A percentile compares a stretch with the other conserved stretches of the same genome.
Conservation (phyloP, 2,113 vertebrate species). For the Panthera leo region DNA sequence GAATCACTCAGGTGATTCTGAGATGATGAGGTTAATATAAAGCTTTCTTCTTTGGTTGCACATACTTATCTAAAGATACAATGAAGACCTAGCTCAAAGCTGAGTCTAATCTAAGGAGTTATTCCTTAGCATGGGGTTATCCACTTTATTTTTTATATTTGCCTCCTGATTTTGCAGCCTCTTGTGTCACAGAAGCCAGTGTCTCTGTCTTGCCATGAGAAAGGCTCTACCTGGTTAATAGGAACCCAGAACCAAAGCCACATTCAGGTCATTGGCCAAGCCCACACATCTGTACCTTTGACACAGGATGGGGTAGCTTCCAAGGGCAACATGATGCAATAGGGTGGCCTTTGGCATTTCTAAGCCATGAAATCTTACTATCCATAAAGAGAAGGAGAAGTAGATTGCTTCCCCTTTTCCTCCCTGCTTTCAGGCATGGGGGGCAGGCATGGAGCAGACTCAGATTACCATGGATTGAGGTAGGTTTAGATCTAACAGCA, state of each 20-base stretch:
- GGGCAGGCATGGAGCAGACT: too few relatives aligned
- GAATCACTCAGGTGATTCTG: not conserved
- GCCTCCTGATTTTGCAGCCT: not conserved
- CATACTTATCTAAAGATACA: not conserved
- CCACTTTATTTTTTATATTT: not conserved
- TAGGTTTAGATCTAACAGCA: not conserved
- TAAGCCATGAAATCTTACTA: not conserved
- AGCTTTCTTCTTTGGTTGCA: not conserved
- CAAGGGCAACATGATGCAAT: fast-evolving
- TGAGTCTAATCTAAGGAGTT: not conserved
- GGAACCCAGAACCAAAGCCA: not conserved
- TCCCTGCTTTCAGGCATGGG: not conserved
- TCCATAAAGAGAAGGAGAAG: not conserved
- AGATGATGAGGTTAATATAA: not conserved
- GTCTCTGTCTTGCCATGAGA: not conserved
- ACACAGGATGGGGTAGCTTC: not conserved
- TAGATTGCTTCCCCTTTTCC: not conserved
- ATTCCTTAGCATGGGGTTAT: not conserved
- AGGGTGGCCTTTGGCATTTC: not conserved
- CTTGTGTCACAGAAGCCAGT: not conserved
- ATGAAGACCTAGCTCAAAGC: not conserved
- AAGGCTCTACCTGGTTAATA: not conserved
- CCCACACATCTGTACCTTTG: not conserved
- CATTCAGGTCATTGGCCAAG: not conserved
- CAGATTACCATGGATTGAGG: not conserved